Evolutionary conservation across 2,888 invertebrate species (phyloP).

Genomic region (Sphaerophoria rueppellii): DNA sequence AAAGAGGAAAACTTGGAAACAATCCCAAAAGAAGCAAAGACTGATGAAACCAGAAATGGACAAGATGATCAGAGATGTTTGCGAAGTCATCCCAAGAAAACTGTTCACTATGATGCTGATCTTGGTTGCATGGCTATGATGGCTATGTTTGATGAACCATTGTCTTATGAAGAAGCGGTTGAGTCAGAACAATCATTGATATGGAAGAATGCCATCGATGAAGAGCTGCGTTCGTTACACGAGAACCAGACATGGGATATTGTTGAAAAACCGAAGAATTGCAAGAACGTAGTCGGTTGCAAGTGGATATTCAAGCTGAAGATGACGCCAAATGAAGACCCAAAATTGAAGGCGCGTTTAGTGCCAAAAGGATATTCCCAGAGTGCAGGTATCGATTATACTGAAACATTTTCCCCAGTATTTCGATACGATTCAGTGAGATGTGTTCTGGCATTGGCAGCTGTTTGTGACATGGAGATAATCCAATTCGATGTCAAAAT

Average conservation of each 20-base stretch:
- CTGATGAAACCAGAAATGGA: too few relatives aligned
- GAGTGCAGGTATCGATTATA: constrained; percentile 1
- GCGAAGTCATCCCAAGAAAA: too few relatives aligned
- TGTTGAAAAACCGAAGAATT: constrained; percentile 7
- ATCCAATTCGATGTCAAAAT: too few relatives aligned
- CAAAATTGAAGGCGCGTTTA: neutral
- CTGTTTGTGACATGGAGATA: neutral
- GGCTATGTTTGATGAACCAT: too few relatives aligned
- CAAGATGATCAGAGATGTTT: too few relatives aligned
- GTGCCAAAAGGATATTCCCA: constrained; percentile 14
- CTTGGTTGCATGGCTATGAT: too few relatives aligned
- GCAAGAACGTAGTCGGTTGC: constrained; percentile 17
- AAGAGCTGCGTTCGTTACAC: too few relatives aligned
- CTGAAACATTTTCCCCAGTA: constrained; percentile 5
- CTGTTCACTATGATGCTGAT: too few relatives aligned
- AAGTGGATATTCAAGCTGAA: constrained; percentile 19
- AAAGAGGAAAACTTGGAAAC: too few relatives aligned
- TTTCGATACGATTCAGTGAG: constrained; percentile 18
- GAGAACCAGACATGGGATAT: constrained; percentile 5
- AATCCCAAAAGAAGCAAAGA: too few relatives aligned
- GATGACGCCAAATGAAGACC: constrained; percentile 8
- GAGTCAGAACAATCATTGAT: neutral
- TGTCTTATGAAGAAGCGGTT: too few relatives aligned
- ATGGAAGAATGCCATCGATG: neutral
- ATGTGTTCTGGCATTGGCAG: constrained; percentile 9